phyloP scores from a whole-genome alignment of 23 tunicate species.

The Ciona savignyi region DNA sequence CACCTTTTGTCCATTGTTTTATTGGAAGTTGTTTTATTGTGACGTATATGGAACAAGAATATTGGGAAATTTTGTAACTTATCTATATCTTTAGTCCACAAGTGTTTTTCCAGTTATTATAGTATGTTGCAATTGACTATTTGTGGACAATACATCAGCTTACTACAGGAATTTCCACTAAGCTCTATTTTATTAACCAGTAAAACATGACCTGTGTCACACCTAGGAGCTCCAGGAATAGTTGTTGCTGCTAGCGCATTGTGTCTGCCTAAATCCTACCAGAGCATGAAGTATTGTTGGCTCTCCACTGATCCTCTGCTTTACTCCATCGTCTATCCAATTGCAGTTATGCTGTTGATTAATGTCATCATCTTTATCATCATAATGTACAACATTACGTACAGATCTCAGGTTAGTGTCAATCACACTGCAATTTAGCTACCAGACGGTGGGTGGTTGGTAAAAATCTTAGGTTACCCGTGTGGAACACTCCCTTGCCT shows the following conservation, averaged over 20 bases:
- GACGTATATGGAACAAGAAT: too few relatives aligned
- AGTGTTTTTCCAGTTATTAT: too few relatives aligned
- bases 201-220: background rate
- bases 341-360: conserved; percentile 39
- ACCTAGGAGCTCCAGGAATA: conserved; percentile 46
- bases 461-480: too few relatives aligned
- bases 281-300: conserved; percentile 81
- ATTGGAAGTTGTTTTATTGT: too few relatives aligned
- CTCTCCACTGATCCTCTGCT: conserved; percentile 25
- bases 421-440: background rate
- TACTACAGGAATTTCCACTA: too few relatives aligned
- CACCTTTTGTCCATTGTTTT: too few relatives aligned
- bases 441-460: background rate
- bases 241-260: conserved; percentile 29
- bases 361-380: conserved; percentile 42
- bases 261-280: conserved; percentile 7
- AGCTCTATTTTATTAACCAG: background rate
- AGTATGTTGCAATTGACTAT: too few relatives aligned
- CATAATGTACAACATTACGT: conserved; percentile 61
- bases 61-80: too few relatives aligned
- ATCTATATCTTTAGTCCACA: too few relatives aligned
- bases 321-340: conserved; percentile 64
- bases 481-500: too few relatives aligned
- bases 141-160: too few relatives aligned
- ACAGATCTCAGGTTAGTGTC: conserved; percentile 44